Conservation (phyloP, 1,140 invertebrate genomes). For the Musca domestica region DNA sequence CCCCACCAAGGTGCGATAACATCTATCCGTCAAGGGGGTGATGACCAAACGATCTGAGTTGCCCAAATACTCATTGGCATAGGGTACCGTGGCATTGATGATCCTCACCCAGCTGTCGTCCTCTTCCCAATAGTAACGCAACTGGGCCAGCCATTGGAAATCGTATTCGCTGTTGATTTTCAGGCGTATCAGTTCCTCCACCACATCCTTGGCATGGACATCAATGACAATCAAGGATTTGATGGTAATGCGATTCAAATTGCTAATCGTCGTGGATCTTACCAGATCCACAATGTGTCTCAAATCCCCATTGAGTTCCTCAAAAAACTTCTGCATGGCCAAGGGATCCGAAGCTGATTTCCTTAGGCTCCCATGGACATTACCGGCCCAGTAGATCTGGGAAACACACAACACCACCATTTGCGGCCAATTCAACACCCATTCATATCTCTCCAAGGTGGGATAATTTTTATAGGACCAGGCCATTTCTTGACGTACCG, state of each 20-base stretch:
- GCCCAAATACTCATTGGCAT: slow-evolving; percentile 90
- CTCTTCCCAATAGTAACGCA: slow-evolving; percentile 89
- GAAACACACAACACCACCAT: slow-evolving; percentile 85
- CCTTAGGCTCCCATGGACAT: slow-evolving; percentile 69
- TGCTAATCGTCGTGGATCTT: slow-evolving; percentile 59
- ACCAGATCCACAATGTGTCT: slow-evolving; percentile 66
- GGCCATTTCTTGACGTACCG: slow-evolving; percentile 70
- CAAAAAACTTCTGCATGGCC: slow-evolving; percentile 59
- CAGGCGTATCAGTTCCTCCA: slow-evolving; percentile 69
- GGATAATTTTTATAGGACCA: slow-evolving; percentile 71
- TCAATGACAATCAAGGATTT: slow-evolving; percentile 87
- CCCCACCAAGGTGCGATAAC: slow-evolving; percentile 84
- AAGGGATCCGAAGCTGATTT: slow-evolving; percentile 56
- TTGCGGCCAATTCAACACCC: slow-evolving; percentile 84
- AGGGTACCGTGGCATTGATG: slow-evolving; percentile 81
- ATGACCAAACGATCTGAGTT: slow-evolving; percentile 75
- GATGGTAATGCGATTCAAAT: slow-evolving; percentile 72
- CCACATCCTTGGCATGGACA: slow-evolving; percentile 88
- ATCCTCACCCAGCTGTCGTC: slow-evolving; percentile 76
- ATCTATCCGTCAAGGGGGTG: slow-evolving; percentile 78
- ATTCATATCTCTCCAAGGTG: slow-evolving; percentile 63
- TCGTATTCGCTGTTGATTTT: slow-evolving; percentile 72
- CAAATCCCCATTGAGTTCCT: slow-evolving; percentile 59
- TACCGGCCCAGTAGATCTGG: slow-evolving; percentile 85
- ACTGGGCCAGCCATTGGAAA: slow-evolving; percentile 88